Percentiles rank a stretch among this genome's conserved stretches.
Conservation (phyloP, 2,113 vertebrate species). For the Entomyzon cyanotis region DNA sequence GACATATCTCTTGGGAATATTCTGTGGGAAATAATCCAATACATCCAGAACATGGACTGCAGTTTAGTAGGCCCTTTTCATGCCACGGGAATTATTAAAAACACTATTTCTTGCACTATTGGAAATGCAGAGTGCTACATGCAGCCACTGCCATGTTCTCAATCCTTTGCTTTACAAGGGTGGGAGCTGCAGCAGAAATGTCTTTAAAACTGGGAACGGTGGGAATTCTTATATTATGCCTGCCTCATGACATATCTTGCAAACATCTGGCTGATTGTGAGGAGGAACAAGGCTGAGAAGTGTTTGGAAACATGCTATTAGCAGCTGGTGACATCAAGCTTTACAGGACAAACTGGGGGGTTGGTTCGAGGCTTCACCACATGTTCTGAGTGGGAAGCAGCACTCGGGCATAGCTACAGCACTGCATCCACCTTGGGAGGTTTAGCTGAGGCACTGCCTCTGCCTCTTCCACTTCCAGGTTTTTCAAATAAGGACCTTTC, state of each 20-base stretch:
- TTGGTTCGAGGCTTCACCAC: neutral
- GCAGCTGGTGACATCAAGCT: slow-evolving; percentile 27
- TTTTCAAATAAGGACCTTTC: neutral
- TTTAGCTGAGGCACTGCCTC: neutral
- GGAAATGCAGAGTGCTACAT: neutral
- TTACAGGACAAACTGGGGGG: neutral
- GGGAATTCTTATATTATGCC: neutral
- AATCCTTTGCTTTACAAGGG: neutral
- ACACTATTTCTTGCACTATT: neutral
- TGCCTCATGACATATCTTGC: neutral
- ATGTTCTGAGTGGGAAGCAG: neutral
- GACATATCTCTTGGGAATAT: neutral
- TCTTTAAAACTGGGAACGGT: neutral
- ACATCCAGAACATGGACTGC: fast-evolving
- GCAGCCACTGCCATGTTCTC: neutral
- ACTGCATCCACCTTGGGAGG: neutral
- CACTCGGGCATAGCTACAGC: neutral
- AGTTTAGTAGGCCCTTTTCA: neutral
- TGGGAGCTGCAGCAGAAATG: neutral
- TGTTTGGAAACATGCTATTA: neutral
- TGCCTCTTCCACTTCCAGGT: neutral
- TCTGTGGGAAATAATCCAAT: neutral
- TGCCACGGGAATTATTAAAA: neutral
- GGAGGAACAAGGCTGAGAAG: neutral
- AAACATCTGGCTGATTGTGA: neutral